These are phyloP conservation scores for Dromococcyx pavoninus DNA, from an alignment of 2,797 vertebrate genomes.

Conservation along the genomic window DNA sequence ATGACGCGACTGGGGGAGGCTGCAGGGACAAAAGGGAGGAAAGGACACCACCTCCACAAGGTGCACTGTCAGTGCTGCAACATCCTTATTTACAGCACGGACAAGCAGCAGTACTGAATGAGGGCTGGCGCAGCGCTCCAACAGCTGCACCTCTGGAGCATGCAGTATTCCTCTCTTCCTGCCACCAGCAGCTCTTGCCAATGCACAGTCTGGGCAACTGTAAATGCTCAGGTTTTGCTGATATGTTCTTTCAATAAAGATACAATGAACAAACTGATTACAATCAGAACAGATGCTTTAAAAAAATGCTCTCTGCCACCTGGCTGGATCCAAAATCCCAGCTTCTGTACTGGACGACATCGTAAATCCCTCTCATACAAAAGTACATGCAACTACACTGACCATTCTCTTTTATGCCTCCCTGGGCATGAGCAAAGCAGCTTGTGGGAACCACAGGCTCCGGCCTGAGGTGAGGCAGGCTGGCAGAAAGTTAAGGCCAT, in stretches of 20 bases:
- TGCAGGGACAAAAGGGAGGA: slow-evolving; percentile 51
- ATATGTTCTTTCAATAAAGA: background rate
- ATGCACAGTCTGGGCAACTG: background rate
- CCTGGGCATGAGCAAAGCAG: background rate
- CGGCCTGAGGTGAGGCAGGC: background rate
- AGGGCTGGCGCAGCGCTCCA: background rate
- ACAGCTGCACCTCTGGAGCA: background rate
- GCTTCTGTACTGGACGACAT: background rate
- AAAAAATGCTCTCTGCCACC: background rate
- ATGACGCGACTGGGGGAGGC: slow-evolving; percentile 82
- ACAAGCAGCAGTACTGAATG: background rate
- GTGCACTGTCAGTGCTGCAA: background rate
- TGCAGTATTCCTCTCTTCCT: background rate
- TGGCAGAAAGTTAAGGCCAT: background rate
- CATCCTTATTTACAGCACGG: background rate
- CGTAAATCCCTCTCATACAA: background rate
- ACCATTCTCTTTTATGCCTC: background rate
- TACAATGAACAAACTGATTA: background rate
- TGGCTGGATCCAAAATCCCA: background rate
- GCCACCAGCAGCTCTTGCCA: background rate
- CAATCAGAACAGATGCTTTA: background rate
- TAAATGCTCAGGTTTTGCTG: background rate
- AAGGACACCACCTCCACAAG: background rate
- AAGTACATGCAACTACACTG: background rate
- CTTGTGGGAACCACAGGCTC: background rate